phyloP scores from a whole-genome alignment of 1,140 invertebrate genomes.

The Spodoptera litura region DNA sequence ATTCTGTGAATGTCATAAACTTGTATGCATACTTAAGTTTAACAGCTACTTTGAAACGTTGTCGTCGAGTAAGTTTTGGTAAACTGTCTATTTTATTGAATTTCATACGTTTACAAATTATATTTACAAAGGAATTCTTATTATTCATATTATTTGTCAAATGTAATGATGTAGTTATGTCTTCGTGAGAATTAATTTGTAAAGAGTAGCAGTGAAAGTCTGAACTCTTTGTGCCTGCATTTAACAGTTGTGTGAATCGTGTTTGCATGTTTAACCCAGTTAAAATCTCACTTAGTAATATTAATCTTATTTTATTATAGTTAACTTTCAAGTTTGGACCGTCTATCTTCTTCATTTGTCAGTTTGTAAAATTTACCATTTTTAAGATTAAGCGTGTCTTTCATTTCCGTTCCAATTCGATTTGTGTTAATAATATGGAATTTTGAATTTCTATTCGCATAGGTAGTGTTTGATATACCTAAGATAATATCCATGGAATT shows the following conservation, averaged over 20 bases:
- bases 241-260: conserved; percentile 26
- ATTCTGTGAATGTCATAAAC: not conserved
- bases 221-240: conserved; percentile 18
- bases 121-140: too few relatives aligned
- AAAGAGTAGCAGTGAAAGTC: conserved; percentile 31
- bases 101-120: too few relatives aligned
- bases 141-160: not conserved
- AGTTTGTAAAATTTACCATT: not conserved
- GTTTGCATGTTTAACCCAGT: conserved; percentile 34
- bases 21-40: too few relatives aligned
- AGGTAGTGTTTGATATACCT: too few relatives aligned
- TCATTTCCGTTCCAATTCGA: not conserved
- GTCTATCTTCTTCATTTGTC: not conserved
- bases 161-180: too few relatives aligned
- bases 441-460: too few relatives aligned
- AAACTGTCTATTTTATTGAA: too few relatives aligned
- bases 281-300: not conserved
- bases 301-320: too few relatives aligned
- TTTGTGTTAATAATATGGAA: not conserved
- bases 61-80: not conserved
- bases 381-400: not conserved
- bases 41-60: too few relatives aligned
- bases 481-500: too few relatives aligned
- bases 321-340: not conserved
- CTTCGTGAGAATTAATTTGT: not conserved